Evolutionary conservation across 2,888 invertebrate species (phyloP).

Genomic region (Drosophila leonis): DNA sequence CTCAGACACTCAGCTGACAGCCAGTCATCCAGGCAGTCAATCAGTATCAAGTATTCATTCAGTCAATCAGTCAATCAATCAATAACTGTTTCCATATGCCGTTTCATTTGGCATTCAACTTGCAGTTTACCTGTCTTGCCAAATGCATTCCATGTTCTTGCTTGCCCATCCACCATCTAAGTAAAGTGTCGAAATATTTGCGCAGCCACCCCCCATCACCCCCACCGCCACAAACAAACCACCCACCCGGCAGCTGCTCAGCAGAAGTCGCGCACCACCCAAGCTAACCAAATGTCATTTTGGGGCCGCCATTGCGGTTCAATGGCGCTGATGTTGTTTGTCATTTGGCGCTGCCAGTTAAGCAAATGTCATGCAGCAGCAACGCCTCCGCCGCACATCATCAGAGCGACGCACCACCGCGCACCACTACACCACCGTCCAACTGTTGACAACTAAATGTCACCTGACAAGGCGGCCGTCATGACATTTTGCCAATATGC

Average conservation of each 20-base stretch:
- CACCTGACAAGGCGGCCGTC: conserved; percentile 38
- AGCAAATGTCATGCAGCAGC: conserved; percentile 55
- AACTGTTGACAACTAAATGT: conserved; percentile 41
- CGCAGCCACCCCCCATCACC: conserved; percentile 20
- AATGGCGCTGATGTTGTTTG: conserved; percentile 72
- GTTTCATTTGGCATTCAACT: conserved; percentile 4
- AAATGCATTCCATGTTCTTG: conserved; percentile 33
- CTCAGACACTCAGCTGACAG: not conserved
- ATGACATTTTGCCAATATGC: conserved; percentile 71
- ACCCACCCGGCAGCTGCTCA: not conserved
- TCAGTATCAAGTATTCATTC: conserved; percentile 6
- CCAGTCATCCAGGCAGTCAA: not conserved
- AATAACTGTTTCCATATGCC: conserved; percentile 5
- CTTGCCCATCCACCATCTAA: conserved; percentile 47
- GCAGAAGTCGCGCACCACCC: conserved; percentile 2
- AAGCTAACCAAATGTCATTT: conserved; percentile 63
- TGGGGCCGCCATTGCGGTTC: conserved; percentile 68
- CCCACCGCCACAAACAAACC: not conserved
- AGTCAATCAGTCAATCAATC: conserved; percentile 12
- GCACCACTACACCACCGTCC: conserved; percentile 9
- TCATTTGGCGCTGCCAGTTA: conserved; percentile 52
- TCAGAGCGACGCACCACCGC: conserved; percentile 3
- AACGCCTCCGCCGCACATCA: conserved; percentile 1
- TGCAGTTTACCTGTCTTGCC: conserved; percentile 1
- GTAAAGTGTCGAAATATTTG: conserved; percentile 82